A percentile compares a stretch with the other conserved stretches of the same genome.
These are phyloP conservation scores for Apeltes quadracus DNA, from an alignment of 2,113 vertebrate species.

Conservation along the genomic window DNA sequence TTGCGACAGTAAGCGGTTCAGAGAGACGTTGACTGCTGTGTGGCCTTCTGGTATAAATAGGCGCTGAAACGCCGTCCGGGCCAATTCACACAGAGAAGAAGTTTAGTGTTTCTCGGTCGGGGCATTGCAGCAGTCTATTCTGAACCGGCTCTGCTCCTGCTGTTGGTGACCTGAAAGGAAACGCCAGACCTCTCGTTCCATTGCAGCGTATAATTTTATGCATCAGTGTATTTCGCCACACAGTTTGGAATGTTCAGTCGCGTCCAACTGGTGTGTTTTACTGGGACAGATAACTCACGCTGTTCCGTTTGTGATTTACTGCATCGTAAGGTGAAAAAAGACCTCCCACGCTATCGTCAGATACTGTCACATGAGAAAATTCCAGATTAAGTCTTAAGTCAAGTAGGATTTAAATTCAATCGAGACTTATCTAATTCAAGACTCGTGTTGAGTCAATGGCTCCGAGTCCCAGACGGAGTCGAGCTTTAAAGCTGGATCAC, in stretches of 20 bases:
- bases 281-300: constrained; percentile 37
- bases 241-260: constrained; percentile 37
- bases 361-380: not conserved
- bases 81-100: constrained; percentile 69
- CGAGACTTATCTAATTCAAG: not conserved
- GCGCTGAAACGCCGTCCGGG: constrained; percentile 62
- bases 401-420: not conserved
- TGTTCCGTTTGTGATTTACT: not conserved
- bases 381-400: not conserved
- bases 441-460: not conserved
- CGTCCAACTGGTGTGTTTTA: constrained; percentile 34
- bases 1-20: constrained; percentile 67
- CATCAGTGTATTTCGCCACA: constrained; percentile 63
- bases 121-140: constrained; percentile 60
- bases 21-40: constrained; percentile 77
- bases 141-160: constrained; percentile 45
- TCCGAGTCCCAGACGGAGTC: not conserved
- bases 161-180: constrained; percentile 22
- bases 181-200: constrained; percentile 35
- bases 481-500: not conserved
- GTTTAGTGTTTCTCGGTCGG: constrained; percentile 62
- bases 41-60: constrained; percentile 76
- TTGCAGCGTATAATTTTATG: constrained; percentile 71
- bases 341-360: not conserved
- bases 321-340: not conserved